Evolutionary conservation across 1,140 invertebrate species (phyloP).

Genomic region (Chrysomallon squamiferum): DNA sequence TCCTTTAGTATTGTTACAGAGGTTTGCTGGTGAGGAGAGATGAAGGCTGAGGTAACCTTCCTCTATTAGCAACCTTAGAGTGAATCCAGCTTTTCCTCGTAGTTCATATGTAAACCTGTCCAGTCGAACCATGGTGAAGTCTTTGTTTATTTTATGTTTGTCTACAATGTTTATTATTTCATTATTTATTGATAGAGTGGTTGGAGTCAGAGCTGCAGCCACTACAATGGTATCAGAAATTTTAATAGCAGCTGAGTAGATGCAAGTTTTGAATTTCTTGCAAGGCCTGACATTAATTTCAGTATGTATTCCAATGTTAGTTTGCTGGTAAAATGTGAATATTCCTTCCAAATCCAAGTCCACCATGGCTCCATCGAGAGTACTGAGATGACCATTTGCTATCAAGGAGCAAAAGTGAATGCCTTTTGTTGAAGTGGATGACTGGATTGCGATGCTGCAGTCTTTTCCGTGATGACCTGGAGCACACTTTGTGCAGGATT

Average conservation of each 20-base stretch:
- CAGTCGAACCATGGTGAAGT: conserved; percentile 1
- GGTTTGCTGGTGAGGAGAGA: neutral
- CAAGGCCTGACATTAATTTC: conserved; percentile 18
- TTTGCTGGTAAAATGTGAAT: conserved; percentile 17
- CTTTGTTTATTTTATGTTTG: neutral
- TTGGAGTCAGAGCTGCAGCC: conserved; percentile 1
- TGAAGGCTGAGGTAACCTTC: conserved; percentile 14
- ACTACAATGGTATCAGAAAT: neutral
- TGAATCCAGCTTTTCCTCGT: neutral
- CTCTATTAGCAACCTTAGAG: neutral
- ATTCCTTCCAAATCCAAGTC: conserved; percentile 20
- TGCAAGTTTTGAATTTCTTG: conserved; percentile 17
- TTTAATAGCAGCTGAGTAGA: conserved; percentile 19
- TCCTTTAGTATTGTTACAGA: neutral
- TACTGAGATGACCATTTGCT: conserved; percentile 22
- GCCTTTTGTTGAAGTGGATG: neutral
- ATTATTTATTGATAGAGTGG: neutral
- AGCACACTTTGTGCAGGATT: conserved; percentile 29
- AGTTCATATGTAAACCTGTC: conserved; percentile 9
- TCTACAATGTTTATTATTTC: neutral
- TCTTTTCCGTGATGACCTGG: conserved; percentile 29
- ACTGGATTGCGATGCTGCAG: conserved; percentile 24
- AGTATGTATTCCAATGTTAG: neutral
- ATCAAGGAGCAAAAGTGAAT: conserved; percentile 16
- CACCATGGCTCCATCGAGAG: conserved; percentile 28